A percentile compares a stretch with the other conserved stretches of the same genome.
These are phyloP conservation scores for Pseudolaguvia tuberculata DNA, from an alignment of 2,113 vertebrate genomes.

Conservation along the genomic window DNA sequence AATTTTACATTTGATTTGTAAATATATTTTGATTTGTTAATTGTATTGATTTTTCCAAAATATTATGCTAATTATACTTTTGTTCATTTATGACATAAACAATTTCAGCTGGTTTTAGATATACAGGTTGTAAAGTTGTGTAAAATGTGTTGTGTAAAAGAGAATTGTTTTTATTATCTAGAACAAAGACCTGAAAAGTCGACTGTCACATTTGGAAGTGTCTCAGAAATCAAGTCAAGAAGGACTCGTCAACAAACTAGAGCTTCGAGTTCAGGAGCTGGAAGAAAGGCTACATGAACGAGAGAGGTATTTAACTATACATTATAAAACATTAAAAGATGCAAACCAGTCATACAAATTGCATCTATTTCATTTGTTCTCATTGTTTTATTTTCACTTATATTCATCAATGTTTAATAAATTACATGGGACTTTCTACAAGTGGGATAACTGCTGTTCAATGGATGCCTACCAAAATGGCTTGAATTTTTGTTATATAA, in stretches of 20 bases:
- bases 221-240: conserved; percentile 85
- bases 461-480: no score
- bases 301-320: conserved; percentile 79
- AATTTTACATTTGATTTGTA: background rate
- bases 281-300: conserved; percentile 83
- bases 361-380: background rate
- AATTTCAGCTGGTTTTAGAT: background rate
- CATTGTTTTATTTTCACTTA: background rate
- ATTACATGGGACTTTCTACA: background rate
- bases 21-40: background rate
- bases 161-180: conserved; percentile 48
- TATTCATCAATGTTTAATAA: background rate
- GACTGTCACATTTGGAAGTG: conserved; percentile 82
- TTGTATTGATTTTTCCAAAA: background rate
- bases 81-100: background rate
- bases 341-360: background rate
- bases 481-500: no score
- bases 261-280: conserved; percentile 81
- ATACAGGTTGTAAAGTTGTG: background rate
- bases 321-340: no score
- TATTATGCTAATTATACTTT: background rate
- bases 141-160: background rate
- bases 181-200: conserved; percentile 89
- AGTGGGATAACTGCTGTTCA: background rate
- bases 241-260: conserved; percentile 81